Evolutionary conservation across 2,113 vertebrate species (phyloP).

Genomic region (Erythrocebus patas): DNA sequence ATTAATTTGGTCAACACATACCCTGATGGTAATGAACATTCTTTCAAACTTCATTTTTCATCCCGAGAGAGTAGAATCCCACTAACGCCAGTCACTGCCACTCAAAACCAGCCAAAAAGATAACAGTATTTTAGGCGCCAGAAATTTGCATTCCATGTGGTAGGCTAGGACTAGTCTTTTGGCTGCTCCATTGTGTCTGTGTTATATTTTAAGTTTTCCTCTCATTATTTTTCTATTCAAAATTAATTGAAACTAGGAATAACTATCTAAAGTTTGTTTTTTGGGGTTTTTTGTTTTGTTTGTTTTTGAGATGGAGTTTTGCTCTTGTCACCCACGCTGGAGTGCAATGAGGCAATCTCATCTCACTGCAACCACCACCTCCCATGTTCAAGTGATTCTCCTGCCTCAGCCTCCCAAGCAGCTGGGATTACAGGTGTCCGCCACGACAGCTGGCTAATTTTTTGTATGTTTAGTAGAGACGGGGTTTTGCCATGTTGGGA

Average conservation of each 20-base stretch:
- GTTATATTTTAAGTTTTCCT: conserved; percentile 55
- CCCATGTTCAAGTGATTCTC: too few relatives aligned
- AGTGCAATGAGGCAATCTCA: too few relatives aligned
- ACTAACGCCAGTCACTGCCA: conserved; percentile 79
- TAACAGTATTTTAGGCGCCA: conserved; percentile 74
- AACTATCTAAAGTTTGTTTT: not conserved
- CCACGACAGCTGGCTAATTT: too few relatives aligned
- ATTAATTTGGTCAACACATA: conserved; percentile 85
- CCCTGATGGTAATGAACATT: conserved; percentile 86
- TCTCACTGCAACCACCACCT: too few relatives aligned
- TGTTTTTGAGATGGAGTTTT: too few relatives aligned
- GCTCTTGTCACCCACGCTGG: too few relatives aligned
- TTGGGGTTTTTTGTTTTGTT: too few relatives aligned
- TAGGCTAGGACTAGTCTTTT: conserved; percentile 55
- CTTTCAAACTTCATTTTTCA: conserved; percentile 89
- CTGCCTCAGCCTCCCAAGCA: too few relatives aligned
- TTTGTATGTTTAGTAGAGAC: too few relatives aligned
- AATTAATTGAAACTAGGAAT: conserved; percentile 18
- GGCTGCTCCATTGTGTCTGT: conserved; percentile 37
- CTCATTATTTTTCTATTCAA: conserved; percentile 50
- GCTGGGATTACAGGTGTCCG: too few relatives aligned
- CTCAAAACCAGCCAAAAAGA: conserved; percentile 80
- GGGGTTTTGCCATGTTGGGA: too few relatives aligned
- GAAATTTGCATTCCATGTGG: conserved; percentile 58
- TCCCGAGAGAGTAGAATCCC: conserved; percentile 76